These are phyloP conservation scores for Poicephalus gulielmi DNA, from an alignment of 2,113 vertebrate species.

Conservation along the genomic window DNA sequence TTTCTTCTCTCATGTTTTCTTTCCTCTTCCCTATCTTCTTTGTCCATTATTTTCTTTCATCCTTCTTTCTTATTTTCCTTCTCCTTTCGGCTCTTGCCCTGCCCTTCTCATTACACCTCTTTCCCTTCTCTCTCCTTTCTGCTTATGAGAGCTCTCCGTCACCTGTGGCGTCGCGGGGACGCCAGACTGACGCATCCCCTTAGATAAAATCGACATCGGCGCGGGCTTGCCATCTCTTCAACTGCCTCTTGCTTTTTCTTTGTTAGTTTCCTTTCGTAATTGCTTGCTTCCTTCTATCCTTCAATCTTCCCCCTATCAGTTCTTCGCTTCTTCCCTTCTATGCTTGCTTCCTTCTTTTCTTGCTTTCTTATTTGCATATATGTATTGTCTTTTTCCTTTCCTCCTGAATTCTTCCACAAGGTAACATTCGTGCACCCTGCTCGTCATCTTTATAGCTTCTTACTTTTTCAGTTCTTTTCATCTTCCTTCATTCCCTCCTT, in stretches of 20 bases:
- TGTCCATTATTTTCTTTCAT: background rate
- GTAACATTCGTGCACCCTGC: background rate
- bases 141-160: accelerated
- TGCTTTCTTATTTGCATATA: background rate
- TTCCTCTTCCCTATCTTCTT: background rate
- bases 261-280: accelerated
- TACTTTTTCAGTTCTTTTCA: background rate
- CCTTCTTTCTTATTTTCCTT: background rate
- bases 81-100: background rate
- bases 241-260: accelerated
- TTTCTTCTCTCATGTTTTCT: background rate
- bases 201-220: accelerated
- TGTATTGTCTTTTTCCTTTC: background rate
- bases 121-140: background rate
- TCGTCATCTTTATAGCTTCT: background rate
- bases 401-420: background rate
- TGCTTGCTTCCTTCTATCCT: accelerated
- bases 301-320: background rate
- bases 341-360: background rate
- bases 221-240: accelerated
- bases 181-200: background rate
- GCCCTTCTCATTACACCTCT: background rate
- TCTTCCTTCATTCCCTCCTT: accelerated
- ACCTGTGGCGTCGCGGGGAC: accelerated
- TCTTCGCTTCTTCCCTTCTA: background rate